Percentiles rank a stretch among this genome's conserved stretches.
phyloP scores from a whole-genome alignment of 2,113 vertebrate species.

The Furnarius figulus region DNA sequence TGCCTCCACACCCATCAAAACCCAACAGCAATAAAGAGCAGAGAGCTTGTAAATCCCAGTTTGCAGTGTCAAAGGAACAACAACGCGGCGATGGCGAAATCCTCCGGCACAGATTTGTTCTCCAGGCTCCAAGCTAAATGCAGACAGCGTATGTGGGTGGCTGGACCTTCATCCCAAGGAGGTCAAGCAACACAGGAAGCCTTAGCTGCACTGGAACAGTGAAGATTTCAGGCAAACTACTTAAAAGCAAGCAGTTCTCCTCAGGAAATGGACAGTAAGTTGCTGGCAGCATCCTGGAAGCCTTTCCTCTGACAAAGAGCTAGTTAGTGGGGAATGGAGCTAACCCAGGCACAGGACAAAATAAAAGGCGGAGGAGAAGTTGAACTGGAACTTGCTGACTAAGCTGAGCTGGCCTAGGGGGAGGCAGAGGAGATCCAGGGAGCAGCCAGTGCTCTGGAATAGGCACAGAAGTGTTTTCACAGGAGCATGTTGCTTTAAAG shows the following conservation, averaged over 20 bases:
- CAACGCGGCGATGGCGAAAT: accelerated
- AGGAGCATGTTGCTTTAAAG: constrained; percentile 8
- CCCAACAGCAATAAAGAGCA: not conserved
- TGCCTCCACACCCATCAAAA: not conserved
- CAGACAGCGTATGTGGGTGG: not conserved
- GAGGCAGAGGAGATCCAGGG: not conserved
- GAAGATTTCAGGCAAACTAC: not conserved
- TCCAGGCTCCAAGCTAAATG: not conserved
- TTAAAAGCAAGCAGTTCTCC: not conserved
- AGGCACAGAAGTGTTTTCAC: constrained; percentile 6
- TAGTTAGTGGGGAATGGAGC: not conserved
- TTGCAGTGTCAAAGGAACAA: not conserved
- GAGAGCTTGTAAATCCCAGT: not conserved
- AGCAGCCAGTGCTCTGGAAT: not conserved
- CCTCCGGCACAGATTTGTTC: not conserved
- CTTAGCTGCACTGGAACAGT: not conserved
- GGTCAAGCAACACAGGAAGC: not conserved
- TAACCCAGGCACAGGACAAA: not conserved
- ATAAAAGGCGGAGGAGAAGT: not conserved
- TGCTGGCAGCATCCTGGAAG: not conserved
- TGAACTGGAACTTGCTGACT: not conserved
- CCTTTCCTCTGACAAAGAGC: not conserved
- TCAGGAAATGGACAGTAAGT: not conserved
- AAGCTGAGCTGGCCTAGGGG: accelerated
- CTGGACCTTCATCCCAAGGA: not conserved